A percentile compares a stretch with the other conserved stretches of the same genome.
Evolutionary conservation across 2,113 vertebrate genomes (phyloP).

Genomic region (Enhydra lutris): DNA sequence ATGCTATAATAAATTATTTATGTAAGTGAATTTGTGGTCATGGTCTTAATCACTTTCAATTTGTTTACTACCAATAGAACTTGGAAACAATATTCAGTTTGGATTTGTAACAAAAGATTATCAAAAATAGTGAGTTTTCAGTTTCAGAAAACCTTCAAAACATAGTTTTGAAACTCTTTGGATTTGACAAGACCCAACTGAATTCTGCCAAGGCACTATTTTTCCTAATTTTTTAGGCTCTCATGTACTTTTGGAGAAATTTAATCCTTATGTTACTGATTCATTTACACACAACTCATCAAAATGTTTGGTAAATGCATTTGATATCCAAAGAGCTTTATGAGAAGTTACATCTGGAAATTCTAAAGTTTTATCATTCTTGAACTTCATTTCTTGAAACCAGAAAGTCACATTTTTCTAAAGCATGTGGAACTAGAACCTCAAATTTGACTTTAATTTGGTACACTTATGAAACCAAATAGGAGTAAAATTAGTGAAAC

Average conservation of each 20-base stretch:
- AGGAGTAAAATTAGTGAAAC: neutral
- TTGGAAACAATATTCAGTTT: conserved; percentile 8
- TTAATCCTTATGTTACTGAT: conserved; percentile 45
- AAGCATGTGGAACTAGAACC: neutral
- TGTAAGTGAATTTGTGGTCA: neutral
- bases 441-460: conserved; percentile 21
- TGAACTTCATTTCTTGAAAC: conserved; percentile 8
- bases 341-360: conserved; percentile 34
- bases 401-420: neutral
- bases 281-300: conserved; percentile 49
- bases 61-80: conserved; percentile 22
- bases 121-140: conserved; percentile 23
- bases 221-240: neutral
- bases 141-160: conserved; percentile 55
- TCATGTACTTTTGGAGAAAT: conserved; percentile 29
- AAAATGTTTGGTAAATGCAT: conserved; percentile 30
- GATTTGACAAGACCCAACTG: neutral
- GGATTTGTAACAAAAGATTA: conserved; percentile 34
- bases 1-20: neutral
- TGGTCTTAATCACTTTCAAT: neutral
- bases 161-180: neutral
- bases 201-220: conserved; percentile 26
- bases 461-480: neutral
- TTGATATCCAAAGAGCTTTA: conserved; percentile 36
- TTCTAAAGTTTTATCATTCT: conserved; percentile 17